These are phyloP conservation scores for Acanthiza pusilla DNA, from an alignment of 2,797 vertebrate species.

Conservation along the genomic window DNA sequence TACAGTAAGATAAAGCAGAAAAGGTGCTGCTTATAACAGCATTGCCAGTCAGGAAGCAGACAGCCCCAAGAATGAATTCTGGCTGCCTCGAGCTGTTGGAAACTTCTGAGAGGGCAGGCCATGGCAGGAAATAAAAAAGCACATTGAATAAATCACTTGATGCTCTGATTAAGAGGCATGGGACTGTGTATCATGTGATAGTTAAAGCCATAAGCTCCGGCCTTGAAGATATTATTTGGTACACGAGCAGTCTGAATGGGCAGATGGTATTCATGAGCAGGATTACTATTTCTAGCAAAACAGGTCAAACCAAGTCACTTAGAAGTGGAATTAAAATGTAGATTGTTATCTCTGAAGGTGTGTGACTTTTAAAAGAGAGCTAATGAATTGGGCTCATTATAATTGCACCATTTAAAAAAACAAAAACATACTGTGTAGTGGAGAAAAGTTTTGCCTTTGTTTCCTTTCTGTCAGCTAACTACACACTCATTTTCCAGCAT, in stretches of 20 bases:
- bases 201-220: conserved; percentile 50
- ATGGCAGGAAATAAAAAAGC: conserved; percentile 61
- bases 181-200: conserved; percentile 67
- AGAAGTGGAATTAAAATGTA: background rate
- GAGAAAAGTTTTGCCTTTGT: background rate
- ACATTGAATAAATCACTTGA: conserved; percentile 67
- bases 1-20: background rate
- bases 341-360: background rate
- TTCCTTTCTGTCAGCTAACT: background rate
- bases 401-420: background rate
- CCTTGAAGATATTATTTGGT: conserved; percentile 50
- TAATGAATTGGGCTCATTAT: background rate
- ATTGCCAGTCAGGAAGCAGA: background rate
- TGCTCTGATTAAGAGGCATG: conserved; percentile 75
- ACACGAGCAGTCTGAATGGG: conserved; percentile 22
- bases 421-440: background rate
- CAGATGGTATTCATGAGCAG: conserved; percentile 44
- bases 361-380: background rate
- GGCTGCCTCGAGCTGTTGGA: background rate
- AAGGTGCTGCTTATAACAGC: background rate
- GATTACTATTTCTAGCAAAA: conserved; percentile 40
- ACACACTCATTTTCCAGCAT: background rate
- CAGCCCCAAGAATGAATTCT: background rate
- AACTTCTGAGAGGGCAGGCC: conserved; percentile 10
- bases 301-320: conserved; percentile 27